phyloP scores from a whole-genome alignment of 2,888 invertebrate genomes.

The Sinhomidia bicolor region DNA sequence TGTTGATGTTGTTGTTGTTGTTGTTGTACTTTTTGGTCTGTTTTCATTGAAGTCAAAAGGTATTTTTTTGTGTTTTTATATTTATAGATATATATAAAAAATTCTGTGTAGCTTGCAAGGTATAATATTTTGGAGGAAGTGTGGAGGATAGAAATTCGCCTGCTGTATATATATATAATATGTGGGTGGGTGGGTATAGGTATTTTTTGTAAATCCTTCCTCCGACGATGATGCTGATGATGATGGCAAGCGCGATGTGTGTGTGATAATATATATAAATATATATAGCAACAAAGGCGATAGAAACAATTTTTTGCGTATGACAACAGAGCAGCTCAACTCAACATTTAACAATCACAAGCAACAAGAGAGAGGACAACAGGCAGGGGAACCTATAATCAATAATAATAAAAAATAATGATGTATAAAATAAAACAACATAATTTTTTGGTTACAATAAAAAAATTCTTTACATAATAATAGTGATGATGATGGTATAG shows the following conservation, averaged over 20 bases:
- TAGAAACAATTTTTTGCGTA: constrained; percentile 24
- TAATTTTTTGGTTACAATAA: not conserved
- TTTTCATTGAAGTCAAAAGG: too few species aligned
- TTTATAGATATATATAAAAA: too few species aligned
- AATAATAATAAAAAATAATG: constrained; percentile 46
- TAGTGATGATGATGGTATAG: too few species aligned
- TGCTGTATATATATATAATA: not conserved
- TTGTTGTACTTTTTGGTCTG: too few species aligned
- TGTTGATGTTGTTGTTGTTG: too few species aligned
- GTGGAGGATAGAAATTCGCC: not conserved
- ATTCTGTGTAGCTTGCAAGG: too few species aligned
- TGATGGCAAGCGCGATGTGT: not conserved
- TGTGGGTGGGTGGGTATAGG: too few species aligned
- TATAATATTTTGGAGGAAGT: too few species aligned
- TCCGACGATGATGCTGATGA: not conserved
- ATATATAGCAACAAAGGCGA: constrained; percentile 45
- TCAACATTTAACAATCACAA: constrained; percentile 67
- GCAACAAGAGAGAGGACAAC: constrained; percentile 66
- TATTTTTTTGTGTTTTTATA: too few species aligned
- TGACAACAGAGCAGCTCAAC: constrained; percentile 51
- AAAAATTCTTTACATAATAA: not conserved
- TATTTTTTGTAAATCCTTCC: constrained; percentile 37
- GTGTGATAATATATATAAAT: not conserved
- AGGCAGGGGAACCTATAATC: constrained; percentile 65
- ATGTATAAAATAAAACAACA: constrained; percentile 52